Evolutionary conservation across 2,888 invertebrate genomes (phyloP).

Genomic region (Mactromeris polynyma): DNA sequence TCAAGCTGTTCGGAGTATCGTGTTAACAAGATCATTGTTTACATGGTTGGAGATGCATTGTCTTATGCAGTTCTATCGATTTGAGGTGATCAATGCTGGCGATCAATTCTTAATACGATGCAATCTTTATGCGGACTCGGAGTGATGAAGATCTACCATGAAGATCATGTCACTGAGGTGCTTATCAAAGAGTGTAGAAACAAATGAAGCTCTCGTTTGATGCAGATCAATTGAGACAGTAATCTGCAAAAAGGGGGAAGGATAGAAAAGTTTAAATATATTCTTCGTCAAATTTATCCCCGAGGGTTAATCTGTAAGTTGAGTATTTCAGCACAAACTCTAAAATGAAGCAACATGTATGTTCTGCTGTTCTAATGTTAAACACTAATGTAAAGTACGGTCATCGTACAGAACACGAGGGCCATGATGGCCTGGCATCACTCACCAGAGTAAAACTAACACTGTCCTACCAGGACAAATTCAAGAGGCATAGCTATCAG

Average conservation of each 20-base stretch:
- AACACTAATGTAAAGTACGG: not conserved
- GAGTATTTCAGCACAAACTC: not conserved
- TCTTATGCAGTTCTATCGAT: slow-evolving; percentile 27
- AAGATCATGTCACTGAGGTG: slow-evolving; percentile 58
- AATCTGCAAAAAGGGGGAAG: slow-evolving; percentile 68
- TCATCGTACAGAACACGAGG: no score
- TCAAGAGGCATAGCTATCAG: no score
- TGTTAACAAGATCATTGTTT: slow-evolving; percentile 32
- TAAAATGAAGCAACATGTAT: not conserved
- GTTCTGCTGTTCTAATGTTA: not conserved
- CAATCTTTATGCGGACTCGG: slow-evolving; percentile 46
- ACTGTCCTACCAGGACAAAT: no score
- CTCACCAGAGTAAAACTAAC: not conserved
- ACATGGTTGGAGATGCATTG: slow-evolving; percentile 22
- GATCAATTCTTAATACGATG: slow-evolving; percentile 42
- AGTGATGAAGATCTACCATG: slow-evolving; percentile 59
- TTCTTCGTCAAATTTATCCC: not conserved
- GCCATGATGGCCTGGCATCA: not conserved
- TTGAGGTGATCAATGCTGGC: slow-evolving; percentile 45
- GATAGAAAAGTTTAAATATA: slow-evolving; percentile 39
- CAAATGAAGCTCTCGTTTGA: slow-evolving; percentile 62
- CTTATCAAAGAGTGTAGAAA: slow-evolving; percentile 62
- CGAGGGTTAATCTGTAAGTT: not conserved
- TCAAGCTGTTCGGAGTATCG: slow-evolving; percentile 27
- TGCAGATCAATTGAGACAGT: slow-evolving; percentile 65